Percentiles rank a stretch among this genome's conserved stretches.
Evolutionary conservation across 2,888 invertebrate genomes (phyloP).

Genomic region (Drosophila acutilabella): DNA sequence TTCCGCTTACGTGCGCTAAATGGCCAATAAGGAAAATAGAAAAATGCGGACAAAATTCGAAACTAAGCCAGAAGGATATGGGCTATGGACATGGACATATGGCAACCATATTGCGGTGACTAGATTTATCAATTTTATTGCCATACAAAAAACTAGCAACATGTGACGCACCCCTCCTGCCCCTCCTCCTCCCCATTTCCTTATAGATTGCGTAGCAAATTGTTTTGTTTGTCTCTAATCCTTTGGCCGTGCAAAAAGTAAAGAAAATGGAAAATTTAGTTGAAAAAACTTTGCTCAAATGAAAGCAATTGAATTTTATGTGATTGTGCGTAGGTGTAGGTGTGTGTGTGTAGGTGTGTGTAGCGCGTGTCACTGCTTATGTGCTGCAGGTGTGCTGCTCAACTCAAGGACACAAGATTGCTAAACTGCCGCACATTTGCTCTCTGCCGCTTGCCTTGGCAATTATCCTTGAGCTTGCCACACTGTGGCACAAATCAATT

Average conservation of each 20-base stretch:
- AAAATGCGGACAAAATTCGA: constrained; percentile 31
- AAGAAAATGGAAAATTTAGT: not conserved
- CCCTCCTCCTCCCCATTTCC: not conserved
- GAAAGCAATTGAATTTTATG: constrained; percentile 70
- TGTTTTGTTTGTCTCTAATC: constrained; percentile 47
- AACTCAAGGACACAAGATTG: constrained; percentile 41
- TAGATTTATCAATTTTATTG: constrained; percentile 81
- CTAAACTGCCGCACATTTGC: constrained; percentile 29
- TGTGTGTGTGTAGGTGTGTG: constrained; percentile 2
- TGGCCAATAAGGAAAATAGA: constrained; percentile 73
- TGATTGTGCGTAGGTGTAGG: constrained; percentile 27
- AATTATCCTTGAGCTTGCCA: constrained; percentile 68
- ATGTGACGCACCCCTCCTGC: constrained; percentile 39
- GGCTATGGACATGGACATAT: constrained; percentile 44
- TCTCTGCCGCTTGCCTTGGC: constrained; percentile 16
- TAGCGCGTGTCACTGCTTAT: constrained; percentile 56
- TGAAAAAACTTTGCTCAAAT: constrained; percentile 54
- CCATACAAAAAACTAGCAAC: constrained; percentile 55
- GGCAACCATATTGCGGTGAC: constrained; percentile 67
- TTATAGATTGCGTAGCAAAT: constrained; percentile 66
- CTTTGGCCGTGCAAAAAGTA: constrained; percentile 39
- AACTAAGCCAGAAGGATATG: constrained; percentile 71
- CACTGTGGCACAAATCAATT: constrained; percentile 67
- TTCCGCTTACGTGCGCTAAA: constrained; percentile 78
- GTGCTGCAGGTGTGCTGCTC: constrained; percentile 54